Conservation (phyloP, 2,888 invertebrate species). For the Hirtodrosophila cameraria region DNA sequence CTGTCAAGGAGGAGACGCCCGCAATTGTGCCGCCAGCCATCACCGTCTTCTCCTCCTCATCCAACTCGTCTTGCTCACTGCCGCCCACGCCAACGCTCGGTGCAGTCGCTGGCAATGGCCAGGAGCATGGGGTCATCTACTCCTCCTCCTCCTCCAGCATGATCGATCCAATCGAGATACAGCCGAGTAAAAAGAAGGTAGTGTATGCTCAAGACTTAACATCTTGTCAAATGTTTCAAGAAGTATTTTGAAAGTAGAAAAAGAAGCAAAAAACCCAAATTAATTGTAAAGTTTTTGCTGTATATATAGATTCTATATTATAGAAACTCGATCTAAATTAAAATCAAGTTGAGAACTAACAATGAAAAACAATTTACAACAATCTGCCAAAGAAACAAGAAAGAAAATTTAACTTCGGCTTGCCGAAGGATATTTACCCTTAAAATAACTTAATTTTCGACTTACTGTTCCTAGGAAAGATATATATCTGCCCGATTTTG, state of each 20-base stretch:
- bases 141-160: constrained; percentile 54
- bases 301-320: too few relatives aligned
- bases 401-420: background rate
- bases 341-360: too few relatives aligned
- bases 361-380: too few relatives aligned
- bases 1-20: constrained; percentile 39
- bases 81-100: constrained; percentile 76
- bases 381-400: too few relatives aligned
- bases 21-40: constrained; percentile 29
- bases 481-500: too few relatives aligned
- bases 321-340: too few relatives aligned
- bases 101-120: constrained; percentile 18
- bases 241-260: too few relatives aligned
- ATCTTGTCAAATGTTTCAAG: background rate
- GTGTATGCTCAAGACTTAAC: background rate
- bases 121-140: constrained; percentile 37
- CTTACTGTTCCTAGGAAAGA: too few relatives aligned
- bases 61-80: constrained; percentile 81
- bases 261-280: too few relatives aligned
- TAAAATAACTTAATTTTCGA: too few relatives aligned
- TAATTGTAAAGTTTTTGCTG: too few relatives aligned
- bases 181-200: constrained; percentile 70
- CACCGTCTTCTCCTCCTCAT: constrained; percentile 77
- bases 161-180: constrained; percentile 49
- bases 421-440: background rate